These are phyloP conservation scores for Lypha dubia DNA, from an alignment of 2,888 invertebrate genomes.

Conservation along the genomic window DNA sequence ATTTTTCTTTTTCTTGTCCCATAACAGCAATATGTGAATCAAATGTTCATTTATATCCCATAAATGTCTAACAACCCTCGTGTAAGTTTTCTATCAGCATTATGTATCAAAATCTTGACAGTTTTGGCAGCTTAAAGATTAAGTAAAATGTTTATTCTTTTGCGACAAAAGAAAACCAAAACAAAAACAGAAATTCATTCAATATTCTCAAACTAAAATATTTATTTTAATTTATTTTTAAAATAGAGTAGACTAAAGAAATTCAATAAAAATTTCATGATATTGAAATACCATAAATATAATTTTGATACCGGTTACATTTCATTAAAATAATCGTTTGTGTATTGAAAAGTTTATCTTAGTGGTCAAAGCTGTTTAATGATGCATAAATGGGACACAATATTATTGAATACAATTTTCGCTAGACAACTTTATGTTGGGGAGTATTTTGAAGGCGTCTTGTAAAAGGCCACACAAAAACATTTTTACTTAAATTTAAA, in stretches of 20 bases:
- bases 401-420: too few species aligned
- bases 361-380: constrained; percentile 55
- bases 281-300: constrained; percentile 60
- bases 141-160: constrained; percentile 42
- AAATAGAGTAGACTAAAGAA: not conserved
- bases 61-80: not conserved
- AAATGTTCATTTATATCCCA: too few species aligned
- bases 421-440: too few species aligned
- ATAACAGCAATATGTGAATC: too few species aligned
- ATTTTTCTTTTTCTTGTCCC: too few species aligned
- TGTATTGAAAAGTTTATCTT: constrained; percentile 38
- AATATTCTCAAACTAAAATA: constrained; percentile 23
- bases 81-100: not conserved
- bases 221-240: not conserved
- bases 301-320: constrained; percentile 6
- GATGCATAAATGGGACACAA: not conserved
- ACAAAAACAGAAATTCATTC: constrained; percentile 12
- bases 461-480: too few species aligned
- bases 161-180: constrained; percentile 20
- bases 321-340: constrained; percentile 1
- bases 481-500: too few species aligned
- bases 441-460: too few species aligned
- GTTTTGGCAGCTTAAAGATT: constrained; percentile 42
- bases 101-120: constrained; percentile 39
- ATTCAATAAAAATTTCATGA: constrained; percentile 56